These are phyloP conservation scores for Carduelis carduelis DNA, from an alignment of 2,797 vertebrate genomes.

Conservation along the genomic window DNA sequence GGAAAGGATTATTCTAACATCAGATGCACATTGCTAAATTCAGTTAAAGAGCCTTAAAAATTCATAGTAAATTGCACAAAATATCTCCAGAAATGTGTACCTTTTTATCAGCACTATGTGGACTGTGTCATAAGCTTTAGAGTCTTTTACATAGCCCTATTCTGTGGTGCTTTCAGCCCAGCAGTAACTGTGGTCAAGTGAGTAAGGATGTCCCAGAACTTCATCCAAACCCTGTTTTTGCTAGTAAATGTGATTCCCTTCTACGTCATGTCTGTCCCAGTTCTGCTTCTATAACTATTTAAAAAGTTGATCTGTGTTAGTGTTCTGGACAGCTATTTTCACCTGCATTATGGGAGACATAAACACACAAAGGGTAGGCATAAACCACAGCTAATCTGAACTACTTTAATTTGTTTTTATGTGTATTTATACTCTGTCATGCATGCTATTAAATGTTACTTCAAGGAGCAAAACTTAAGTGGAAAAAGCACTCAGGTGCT, in stretches of 20 bases:
- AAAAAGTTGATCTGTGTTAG: neutral
- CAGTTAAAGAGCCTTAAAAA: neutral
- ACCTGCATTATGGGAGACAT: neutral
- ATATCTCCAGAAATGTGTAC: neutral
- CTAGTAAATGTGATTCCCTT: neutral
- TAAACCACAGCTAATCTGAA: neutral
- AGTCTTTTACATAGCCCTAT: neutral
- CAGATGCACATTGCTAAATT: neutral
- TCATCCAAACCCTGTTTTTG: neutral
- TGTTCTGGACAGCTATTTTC: neutral
- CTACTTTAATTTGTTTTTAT: neutral
- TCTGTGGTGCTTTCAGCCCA: neutral
- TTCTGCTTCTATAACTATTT: neutral
- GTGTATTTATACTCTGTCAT: neutral
- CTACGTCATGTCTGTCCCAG: neutral
- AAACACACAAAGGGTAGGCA: neutral
- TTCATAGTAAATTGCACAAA: neutral
- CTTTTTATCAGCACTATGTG: fast-evolving
- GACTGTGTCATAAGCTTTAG: neutral
- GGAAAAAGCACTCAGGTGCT: neutral
- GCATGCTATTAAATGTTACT: neutral
- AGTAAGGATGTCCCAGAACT: neutral
- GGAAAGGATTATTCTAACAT: neutral
- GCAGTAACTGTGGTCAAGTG: neutral
- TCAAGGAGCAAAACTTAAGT: neutral